Evolutionary conservation across 30 jellyfish, hydroid and myxozoan species (phyloP), one percentile per base, ranked within the genome.

Genomic region (Sanderia malayensis): DNA sequence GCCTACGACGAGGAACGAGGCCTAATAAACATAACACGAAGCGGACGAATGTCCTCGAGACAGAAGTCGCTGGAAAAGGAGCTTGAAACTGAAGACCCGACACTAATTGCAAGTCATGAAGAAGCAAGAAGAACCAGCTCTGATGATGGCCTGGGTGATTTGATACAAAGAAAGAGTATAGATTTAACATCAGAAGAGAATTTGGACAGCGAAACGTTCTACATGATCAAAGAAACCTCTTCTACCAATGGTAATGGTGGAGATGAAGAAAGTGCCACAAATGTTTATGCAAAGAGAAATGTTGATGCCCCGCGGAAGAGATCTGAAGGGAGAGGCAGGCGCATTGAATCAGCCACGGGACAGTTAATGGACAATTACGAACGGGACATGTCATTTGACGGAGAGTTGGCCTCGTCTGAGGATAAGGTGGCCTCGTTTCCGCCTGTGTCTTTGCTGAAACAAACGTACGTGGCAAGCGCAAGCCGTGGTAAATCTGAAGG

Each of bases 21-120:
- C 32, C 76, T 81, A 22, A 59, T 70, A 1, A 77, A 81, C 67
- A 24, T 74, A 7, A 81, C 86, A 1, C 79, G 83, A 31, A 69
- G 86, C 31, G 76, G 94, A 52, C 63, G 67, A 37, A 81, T 81
- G 94, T 81, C 94, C 24, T 59, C 94, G 31, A 62, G 81, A 53
- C 94, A 81, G 58, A 83, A 83, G n/a, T 34, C 83, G 17, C 81
- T 81, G 1, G 94, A 81, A 22, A 58, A 45, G 26, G 81, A 81
- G 44, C 75, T 81, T 18, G 59, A 60, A 44, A 81, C 86, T 0
- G 85, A 61, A 24, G 79, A 60, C 59, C 80, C 83, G 10, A 11
- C 73, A 19, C 1, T 24, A 7, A 68, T 67, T 15, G 23, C 83
- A 0, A 80, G 79, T 30, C 71, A 67, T 31, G 84, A 80, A 17